A percentile compares a stretch with the other conserved stretches of the same genome.
phyloP scores from a whole-genome alignment of 35 echinoderm and acorn worm genomes.

The Hemicentrotus pulcherrimus region DNA sequence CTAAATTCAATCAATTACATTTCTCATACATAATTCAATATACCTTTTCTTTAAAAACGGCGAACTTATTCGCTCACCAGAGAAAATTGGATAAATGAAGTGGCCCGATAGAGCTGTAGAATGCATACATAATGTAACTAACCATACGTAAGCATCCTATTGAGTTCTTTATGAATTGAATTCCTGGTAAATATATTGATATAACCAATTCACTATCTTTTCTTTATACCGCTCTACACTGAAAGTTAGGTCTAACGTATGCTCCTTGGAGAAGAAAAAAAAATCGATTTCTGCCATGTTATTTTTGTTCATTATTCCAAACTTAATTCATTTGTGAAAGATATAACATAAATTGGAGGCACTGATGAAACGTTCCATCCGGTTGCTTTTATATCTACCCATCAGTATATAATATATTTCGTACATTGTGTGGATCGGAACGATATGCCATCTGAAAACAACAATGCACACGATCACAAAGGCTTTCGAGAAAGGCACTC shows the following conservation, averaged over 20 bases:
- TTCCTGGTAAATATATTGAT: background rate
- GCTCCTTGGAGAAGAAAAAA: background rate
- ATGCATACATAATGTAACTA: background rate
- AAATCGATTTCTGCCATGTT: background rate
- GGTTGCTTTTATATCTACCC: no score
- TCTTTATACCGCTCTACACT: background rate
- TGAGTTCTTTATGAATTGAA: background rate
- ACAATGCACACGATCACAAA: no score
- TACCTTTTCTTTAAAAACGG: background rate
- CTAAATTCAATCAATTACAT: background rate
- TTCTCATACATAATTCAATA: slow-evolving; percentile 6
- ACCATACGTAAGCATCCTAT: background rate
- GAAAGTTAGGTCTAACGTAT: background rate
- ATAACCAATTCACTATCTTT: background rate
- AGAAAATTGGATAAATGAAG: background rate
- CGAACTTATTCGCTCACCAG: background rate
- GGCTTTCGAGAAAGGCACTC: no score
- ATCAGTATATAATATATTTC: no score
- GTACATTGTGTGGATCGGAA: no score
- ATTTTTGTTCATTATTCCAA: background rate
- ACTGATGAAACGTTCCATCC: no score
- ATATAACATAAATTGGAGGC: background rate
- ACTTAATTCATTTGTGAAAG: background rate
- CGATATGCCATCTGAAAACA: no score
- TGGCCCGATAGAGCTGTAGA: background rate